These are phyloP conservation scores for Chloroclystis v-ata DNA, from an alignment of 2,888 invertebrate species.

Conservation along the genomic window DNA sequence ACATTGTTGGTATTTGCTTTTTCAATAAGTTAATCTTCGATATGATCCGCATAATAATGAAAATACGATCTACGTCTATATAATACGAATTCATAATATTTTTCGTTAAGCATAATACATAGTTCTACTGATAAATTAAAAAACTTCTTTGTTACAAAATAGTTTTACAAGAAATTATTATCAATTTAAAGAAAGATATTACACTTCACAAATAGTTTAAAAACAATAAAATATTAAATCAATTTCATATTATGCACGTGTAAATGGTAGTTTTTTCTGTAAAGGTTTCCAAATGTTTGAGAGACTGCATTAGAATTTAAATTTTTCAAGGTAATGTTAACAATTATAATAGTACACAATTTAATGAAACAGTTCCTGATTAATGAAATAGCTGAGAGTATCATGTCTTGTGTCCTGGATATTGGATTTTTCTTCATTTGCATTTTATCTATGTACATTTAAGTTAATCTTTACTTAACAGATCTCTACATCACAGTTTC, in stretches of 20 bases:
- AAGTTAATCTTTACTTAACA: slow-evolving; percentile 45
- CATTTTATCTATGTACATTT: slow-evolving; percentile 57
- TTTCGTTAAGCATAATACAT: slow-evolving; percentile 23
- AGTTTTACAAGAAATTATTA: slow-evolving; percentile 9
- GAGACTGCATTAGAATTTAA: slow-evolving; percentile 29
- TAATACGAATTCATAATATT: slow-evolving; percentile 13
- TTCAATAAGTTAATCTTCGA: slow-evolving; percentile 22
- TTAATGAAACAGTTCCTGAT: slow-evolving; percentile 30
- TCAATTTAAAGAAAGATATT: slow-evolving; percentile 3
- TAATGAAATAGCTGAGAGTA: slow-evolving; percentile 15
- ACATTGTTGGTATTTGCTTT: slow-evolving; percentile 4
- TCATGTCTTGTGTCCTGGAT: slow-evolving; percentile 15
- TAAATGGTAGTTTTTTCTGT: slow-evolving; percentile 25
- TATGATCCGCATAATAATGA: slow-evolving; percentile 13
- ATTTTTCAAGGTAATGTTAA: slow-evolving; percentile 24
- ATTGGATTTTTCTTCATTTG: slow-evolving; percentile 46
- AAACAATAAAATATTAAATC: slow-evolving; percentile 8
- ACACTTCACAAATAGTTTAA: slow-evolving; percentile 6
- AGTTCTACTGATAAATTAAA: slow-evolving; percentile 17
- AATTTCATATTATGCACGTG: slow-evolving; percentile 18
- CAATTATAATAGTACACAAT: slow-evolving; percentile 23
- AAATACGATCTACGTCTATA: slow-evolving; percentile 5
- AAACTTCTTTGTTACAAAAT: slow-evolving; percentile 6
- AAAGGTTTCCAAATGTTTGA: slow-evolving; percentile 28
- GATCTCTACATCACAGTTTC: slow-evolving; percentile 71